These are phyloP conservation scores for Phymastichus coffea DNA, from an alignment of 1,140 invertebrate species.

Conservation along the genomic window DNA sequence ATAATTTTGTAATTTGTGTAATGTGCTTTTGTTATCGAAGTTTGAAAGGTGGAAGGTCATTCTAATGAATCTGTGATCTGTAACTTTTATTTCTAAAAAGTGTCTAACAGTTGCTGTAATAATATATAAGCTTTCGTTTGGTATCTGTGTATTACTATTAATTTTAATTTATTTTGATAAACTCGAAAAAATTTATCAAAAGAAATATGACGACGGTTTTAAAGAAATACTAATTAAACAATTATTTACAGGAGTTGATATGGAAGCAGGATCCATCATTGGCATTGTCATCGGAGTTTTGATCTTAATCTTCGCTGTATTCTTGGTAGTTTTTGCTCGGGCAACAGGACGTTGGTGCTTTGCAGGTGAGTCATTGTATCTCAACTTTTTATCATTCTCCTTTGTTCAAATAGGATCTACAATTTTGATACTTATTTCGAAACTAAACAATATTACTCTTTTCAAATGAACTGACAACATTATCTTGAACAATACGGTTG, in stretches of 20 bases:
- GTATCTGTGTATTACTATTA: too few species aligned
- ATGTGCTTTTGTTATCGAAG: too few species aligned
- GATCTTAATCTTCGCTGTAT: conserved; percentile 65
- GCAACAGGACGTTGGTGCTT: conserved; percentile 80
- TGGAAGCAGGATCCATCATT: conserved; percentile 72
- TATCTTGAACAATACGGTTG: conserved; percentile 1
- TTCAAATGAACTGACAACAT: background rate
- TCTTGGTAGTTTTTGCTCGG: conserved; percentile 72
- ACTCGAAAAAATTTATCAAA: background rate
- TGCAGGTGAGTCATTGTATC: conserved; percentile 65
- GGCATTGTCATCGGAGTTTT: conserved; percentile 72
- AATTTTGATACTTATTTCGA: too few species aligned
- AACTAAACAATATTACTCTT: too few species aligned
- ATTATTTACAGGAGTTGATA: conserved; percentile 62
- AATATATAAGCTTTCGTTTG: too few species aligned
- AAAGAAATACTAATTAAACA: background rate
- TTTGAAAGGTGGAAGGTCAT: too few species aligned
- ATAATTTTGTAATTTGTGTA: too few species aligned
- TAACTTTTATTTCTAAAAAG: too few species aligned
- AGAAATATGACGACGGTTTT: background rate
- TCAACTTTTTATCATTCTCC: background rate
- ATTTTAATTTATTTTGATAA: background rate
- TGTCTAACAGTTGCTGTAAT: too few species aligned
- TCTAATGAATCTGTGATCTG: too few species aligned
- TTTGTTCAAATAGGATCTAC: too few species aligned